Evolutionary conservation across 1,140 invertebrate genomes (phyloP), one percentile per base, ranked within the genome.

Genomic region (Acromyrmex heyeri): DNA sequence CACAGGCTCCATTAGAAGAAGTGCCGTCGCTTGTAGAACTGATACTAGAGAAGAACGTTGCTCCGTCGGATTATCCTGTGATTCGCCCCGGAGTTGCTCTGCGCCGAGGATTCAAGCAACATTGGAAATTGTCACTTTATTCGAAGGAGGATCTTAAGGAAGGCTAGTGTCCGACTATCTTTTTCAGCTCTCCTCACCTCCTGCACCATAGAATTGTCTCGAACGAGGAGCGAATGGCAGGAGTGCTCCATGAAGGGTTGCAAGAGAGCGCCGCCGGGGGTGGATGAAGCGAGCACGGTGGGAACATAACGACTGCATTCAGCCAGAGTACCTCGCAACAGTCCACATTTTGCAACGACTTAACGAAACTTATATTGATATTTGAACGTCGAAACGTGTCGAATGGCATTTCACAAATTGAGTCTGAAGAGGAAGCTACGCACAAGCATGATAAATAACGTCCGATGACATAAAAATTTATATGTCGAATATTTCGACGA

Each of bases 241-340:
- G 57, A 76, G 75, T 55, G 27, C 34, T 64, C 18, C 65, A 48
- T 30, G 27, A 75, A 73, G 69, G 69, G 75, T 50, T 73, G 48
- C 50, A 78, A 59, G 10, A 34, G 50, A 59, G 62, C 55, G 44
- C 21, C 55, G 78, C 61, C 55, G 61, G 50, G 10, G 72, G 50
- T 55, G 69, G 64, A 81, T 75, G 62, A 72, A 65, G 38, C 38
- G 57, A 81, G 59, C 34, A 57, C 62, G 55, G 69, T 79, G 59
- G 62, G 53, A 88, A 65, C 70, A 87, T 92, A 92, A 92, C 92
- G 92, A 92, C 86, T 87, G 87, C 86, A 92, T 92, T 92, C 92
- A 91, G 62, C 14, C 61, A 48, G 65, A 91, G 90, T 90, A 87
- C 21, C 83, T 90, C 69, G 87, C 89, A 85, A 91, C 75, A 77